Percentiles rank a stretch among this genome's conserved stretches.
These are phyloP conservation scores for Sanderia malayensis DNA, from an alignment of 30 jellyfish, hydroid and myxozoan species.

Conservation along the genomic window DNA sequence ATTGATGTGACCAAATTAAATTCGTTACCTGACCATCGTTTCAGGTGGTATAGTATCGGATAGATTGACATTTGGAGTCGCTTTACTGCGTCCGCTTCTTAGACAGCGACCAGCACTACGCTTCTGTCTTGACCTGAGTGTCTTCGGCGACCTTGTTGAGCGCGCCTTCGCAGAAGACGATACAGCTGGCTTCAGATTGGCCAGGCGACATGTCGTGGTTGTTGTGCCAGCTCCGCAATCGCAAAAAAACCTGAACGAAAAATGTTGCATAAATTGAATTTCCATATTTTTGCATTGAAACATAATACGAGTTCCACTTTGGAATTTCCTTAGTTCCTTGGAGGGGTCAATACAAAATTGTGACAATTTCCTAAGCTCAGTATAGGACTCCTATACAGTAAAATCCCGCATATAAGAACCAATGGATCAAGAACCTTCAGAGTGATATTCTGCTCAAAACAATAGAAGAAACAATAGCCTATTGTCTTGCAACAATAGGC, in stretches of 20 bases:
- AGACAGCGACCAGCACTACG: slow-evolving; percentile 49
- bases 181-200: slow-evolving; percentile 43
- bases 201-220: slow-evolving; percentile 51
- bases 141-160: slow-evolving; percentile 49
- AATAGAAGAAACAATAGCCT: no score
- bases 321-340: not conserved
- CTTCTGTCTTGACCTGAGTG: slow-evolving; percentile 45
- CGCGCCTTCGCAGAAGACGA: slow-evolving; percentile 66
- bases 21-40: slow-evolving; percentile 47
- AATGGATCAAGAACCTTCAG: no score
- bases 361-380: not conserved
- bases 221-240: slow-evolving; percentile 97
- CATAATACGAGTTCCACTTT: not conserved
- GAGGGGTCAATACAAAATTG: not conserved
- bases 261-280: not conserved
- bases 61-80: slow-evolving; percentile 19
- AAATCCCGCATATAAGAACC: no score
- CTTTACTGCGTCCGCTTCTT: slow-evolving; percentile 34
- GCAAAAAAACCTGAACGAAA: slow-evolving; percentile 69
- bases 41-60: slow-evolving; percentile 48
- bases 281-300: no score
- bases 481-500: no score
- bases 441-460: no score
- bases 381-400: no score
- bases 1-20: no score